phyloP scores from a whole-genome alignment of 2,113 vertebrate genomes.

The Synodontis membranacea region DNA sequence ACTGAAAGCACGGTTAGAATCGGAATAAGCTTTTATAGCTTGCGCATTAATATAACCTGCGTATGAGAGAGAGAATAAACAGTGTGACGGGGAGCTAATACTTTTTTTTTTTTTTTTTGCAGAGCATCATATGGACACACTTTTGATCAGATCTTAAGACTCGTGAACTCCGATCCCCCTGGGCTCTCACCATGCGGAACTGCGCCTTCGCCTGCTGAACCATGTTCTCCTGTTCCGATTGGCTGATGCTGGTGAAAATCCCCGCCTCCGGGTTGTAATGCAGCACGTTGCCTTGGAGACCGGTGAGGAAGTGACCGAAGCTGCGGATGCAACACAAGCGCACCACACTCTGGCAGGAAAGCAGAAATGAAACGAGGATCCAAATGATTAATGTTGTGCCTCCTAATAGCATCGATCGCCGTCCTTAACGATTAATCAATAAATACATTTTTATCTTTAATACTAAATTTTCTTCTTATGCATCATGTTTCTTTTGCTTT shows the following conservation, averaged over 20 bases:
- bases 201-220: conserved; percentile 94
- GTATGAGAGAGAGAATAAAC: background rate
- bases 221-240: conserved; percentile 84
- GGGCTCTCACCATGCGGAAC: conserved; percentile 91
- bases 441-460: background rate
- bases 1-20: background rate
- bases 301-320: conserved; percentile 92
- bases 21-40: too few relatives aligned
- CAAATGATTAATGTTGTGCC: background rate
- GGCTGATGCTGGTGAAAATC: conserved; percentile 92
- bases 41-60: background rate
- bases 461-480: background rate
- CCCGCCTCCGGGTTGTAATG: conserved; percentile 92
- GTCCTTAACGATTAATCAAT: background rate
- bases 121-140: too few relatives aligned
- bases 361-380: background rate
- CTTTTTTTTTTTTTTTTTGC: too few relatives aligned
- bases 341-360: conserved; percentile 77
- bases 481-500: background rate
- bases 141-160: background rate
- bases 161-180: background rate
- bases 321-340: conserved; percentile 91
- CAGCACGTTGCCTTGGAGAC: conserved; percentile 89
- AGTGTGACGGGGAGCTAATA: background rate
- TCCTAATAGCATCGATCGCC: background rate